A percentile compares a stretch with the other conserved stretches of the same genome.
Conservation (phyloP, 2,888 invertebrate species). For the Agrypnus murinus region DNA sequence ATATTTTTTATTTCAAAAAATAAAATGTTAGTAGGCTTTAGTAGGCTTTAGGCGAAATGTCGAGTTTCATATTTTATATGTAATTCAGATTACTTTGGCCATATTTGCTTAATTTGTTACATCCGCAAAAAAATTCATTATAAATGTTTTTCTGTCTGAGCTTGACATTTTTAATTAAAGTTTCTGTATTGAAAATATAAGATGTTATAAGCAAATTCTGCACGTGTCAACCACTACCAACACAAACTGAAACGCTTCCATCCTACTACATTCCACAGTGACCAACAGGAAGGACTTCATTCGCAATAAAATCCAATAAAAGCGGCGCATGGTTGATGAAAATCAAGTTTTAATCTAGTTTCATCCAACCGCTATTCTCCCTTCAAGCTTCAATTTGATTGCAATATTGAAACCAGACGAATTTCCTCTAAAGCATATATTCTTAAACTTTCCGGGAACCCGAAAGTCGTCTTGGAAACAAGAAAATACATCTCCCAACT, state of each 20-base stretch:
- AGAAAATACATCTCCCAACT: slow-evolving; percentile 5
- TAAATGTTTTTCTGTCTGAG: too few species aligned
- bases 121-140: too few species aligned
- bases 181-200: too few species aligned
- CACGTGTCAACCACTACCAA: not conserved
- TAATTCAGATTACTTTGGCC: too few species aligned
- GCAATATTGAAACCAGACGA: not conserved
- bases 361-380: not conserved
- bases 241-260: slow-evolving; percentile 2
- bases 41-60: too few species aligned
- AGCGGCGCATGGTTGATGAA: slow-evolving; percentile 13
- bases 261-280: not conserved
- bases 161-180: too few species aligned
- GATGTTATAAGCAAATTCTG: not conserved
- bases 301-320: slow-evolving; percentile 1
- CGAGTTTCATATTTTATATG: too few species aligned
- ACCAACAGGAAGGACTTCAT: slow-evolving; percentile 5
- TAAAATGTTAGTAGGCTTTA: too few species aligned
- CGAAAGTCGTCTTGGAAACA: not conserved
- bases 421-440: slow-evolving; percentile 8
- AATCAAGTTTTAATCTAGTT: slow-evolving; percentile 24
- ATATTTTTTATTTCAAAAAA: slow-evolving; percentile 1
- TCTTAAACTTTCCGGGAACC: slow-evolving; percentile 8
- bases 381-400: not conserved
- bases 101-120: too few species aligned